Evolutionary conservation across 2,888 invertebrate species (phyloP), one percentile per base, ranked within the genome.

Genomic region (Clusia tigrina): DNA sequence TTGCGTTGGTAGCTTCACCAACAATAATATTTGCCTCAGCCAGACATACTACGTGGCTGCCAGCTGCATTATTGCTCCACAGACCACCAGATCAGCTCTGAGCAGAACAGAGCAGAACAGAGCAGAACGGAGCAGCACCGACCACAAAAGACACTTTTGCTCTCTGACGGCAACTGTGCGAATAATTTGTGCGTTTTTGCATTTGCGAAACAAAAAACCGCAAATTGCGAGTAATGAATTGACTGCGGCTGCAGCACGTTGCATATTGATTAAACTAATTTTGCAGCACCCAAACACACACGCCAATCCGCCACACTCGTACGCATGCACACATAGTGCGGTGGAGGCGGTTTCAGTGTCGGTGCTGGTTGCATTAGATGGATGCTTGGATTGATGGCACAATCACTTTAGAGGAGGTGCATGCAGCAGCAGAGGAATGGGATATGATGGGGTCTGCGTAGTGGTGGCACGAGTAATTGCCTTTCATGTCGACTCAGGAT

Each of bases 201-300:
- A 24, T n/a, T 48, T 20, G 22, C 37, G 17, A 52, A 63, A 60
- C 32, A 46, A 52, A 51, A 60, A 65, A 60, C 65, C 65, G 38
- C 65, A 65, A 65, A 62, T 65, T 51, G 54, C 38, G 54, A 54
- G 26, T 58, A 65, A 60, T 63, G 63, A 60, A 66, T 57, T 53
- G 62, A 60, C 46, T 48, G 51, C 54, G 24, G 53, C 53, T 12
- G 53, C 60, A 53, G 46, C 52, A 37, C 23, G 24, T 38, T 48
- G 42, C 48, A 42, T 32, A 58, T 54, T 62, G 62, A 62, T 62
- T 58, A 54, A 62, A 57, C 62, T 58, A 58, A 62, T 48, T 58
- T 58, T 48, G 15, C 20, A 46, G 17, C 52, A 32, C 48, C 24
- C 24, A 24, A 48, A 15, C 3, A 12, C 6, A 12, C n/a, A 32